phyloP scores from a whole-genome alignment of 1,140 invertebrate genomes.

The Macrocentrus cingulum region DNA sequence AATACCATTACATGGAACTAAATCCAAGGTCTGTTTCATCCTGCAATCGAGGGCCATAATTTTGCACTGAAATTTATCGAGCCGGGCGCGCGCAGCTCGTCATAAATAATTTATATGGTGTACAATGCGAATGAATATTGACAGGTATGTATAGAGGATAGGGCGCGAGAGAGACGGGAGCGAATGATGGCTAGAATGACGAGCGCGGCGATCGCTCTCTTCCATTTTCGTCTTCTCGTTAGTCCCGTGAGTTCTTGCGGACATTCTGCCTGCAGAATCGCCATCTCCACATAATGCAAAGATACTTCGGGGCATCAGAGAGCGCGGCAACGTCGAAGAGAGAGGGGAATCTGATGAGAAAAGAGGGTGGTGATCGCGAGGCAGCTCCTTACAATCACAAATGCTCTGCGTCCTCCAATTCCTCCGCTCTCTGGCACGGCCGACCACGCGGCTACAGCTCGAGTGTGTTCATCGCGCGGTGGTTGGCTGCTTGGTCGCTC shows the following conservation, averaged over 20 bases:
- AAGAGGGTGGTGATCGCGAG: background rate
- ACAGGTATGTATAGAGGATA: conserved; percentile 19
- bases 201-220: conserved; percentile 18
- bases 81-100: background rate
- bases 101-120: conserved; percentile 18
- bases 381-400: conserved; percentile 47
- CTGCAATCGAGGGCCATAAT: conserved; percentile 21
- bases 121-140: conserved; percentile 22
- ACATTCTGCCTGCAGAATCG: conserved; percentile 23
- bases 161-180: background rate
- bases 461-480: no score
- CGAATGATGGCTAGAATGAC: conserved; percentile 23
- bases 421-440: no score
- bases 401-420: conserved; percentile 38
- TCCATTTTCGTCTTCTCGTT: conserved; percentile 23
- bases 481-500: conserved; percentile 30
- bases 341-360: conserved; percentile 6
- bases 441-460: no score
- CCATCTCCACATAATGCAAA: conserved; percentile 27
- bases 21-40: conserved; percentile 20
- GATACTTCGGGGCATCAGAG: conserved; percentile 3
- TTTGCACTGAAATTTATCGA: conserved; percentile 20
- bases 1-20: conserved; percentile 6
- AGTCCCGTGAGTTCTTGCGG: conserved; percentile 22
- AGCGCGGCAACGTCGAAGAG: background rate